These are phyloP conservation scores for Phyllopteryx taeniolatus DNA, from an alignment of 2,113 vertebrate species.

Conservation along the genomic window DNA sequence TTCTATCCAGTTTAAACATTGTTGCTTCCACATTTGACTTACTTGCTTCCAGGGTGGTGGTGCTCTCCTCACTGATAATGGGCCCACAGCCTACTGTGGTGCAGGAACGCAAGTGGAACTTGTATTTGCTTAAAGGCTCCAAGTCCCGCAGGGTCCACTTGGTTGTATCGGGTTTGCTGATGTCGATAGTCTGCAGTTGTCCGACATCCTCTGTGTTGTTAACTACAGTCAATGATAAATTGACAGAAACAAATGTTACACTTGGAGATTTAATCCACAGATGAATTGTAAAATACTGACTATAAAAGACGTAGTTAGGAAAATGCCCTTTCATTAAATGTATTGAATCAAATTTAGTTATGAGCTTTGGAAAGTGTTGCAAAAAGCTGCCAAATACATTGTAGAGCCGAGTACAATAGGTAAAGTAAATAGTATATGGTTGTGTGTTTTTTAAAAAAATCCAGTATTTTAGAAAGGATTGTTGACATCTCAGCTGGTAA, in stretches of 20 bases:
- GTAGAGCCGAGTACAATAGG: too few species aligned
- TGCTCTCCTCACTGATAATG: conserved; percentile 80
- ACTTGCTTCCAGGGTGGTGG: conserved; percentile 83
- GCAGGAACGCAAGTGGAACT: conserved; percentile 87
- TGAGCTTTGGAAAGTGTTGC: too few species aligned
- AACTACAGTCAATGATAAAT: conserved; percentile 66
- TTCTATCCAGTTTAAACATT: not conserved
- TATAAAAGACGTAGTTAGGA: not conserved
- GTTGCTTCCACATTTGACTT: conserved; percentile 60
- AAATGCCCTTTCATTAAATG: not conserved
- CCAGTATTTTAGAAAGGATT: not conserved
- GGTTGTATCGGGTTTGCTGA: conserved; percentile 72
- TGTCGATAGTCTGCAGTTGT: conserved; percentile 71
- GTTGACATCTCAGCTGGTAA: not conserved
- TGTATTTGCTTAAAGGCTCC: conserved; percentile 85
- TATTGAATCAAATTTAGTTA: too few species aligned
- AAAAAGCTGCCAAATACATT: too few species aligned
- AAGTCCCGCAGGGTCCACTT: conserved; percentile 80
- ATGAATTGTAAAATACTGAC: not conserved
- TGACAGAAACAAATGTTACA: not conserved
- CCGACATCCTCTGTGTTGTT: conserved; percentile 86
- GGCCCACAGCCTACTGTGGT: conserved; percentile 86
- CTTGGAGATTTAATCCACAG: not conserved
- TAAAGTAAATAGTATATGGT: too few species aligned
- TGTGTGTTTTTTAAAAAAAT: too few species aligned